A percentile compares a stretch with the other conserved stretches of the same genome.
phyloP scores from a whole-genome alignment of 2,888 invertebrate genomes.

The Leptinotarsa haldemani region DNA sequence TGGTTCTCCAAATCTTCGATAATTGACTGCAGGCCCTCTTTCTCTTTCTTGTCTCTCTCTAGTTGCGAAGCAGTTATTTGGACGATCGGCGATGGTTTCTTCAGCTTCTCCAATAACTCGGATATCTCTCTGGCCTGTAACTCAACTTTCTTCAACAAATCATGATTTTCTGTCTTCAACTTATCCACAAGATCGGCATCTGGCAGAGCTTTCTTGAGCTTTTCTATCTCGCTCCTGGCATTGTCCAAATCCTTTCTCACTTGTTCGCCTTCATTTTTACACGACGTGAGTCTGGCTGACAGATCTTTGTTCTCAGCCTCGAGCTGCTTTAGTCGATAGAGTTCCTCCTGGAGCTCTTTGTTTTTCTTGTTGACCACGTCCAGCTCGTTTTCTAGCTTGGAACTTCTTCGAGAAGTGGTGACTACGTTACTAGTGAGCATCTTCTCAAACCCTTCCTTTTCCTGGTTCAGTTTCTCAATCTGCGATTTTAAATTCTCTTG shows the following conservation, averaged over 20 bases:
- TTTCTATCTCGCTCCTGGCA: slow-evolving; percentile 37
- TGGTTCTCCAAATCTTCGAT: slow-evolving; percentile 56
- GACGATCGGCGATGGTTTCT: slow-evolving; percentile 39
- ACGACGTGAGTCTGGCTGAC: slow-evolving; percentile 28
- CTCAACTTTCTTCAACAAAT: slow-evolving; percentile 51
- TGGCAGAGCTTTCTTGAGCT: slow-evolving; percentile 41
- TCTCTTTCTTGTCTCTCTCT: slow-evolving; percentile 54
- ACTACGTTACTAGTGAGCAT: slow-evolving; percentile 48
- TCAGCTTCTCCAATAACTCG: slow-evolving; percentile 51
- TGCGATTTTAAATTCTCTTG: slow-evolving; percentile 24
- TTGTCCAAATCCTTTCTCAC: slow-evolving; percentile 36
- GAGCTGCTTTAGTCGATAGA: slow-evolving; percentile 24
- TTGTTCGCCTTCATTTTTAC: slow-evolving; percentile 41
- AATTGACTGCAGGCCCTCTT: slow-evolving; percentile 53
- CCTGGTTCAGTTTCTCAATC: slow-evolving; percentile 38
- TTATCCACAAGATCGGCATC: slow-evolving; percentile 42
- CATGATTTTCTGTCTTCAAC: slow-evolving; percentile 53
- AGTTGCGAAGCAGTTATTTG: slow-evolving; percentile 35
- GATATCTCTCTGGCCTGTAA: slow-evolving; percentile 50
- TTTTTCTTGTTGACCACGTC: slow-evolving; percentile 39
- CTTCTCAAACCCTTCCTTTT: slow-evolving; percentile 52
- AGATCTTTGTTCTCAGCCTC: slow-evolving; percentile 38
- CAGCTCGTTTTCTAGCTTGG: slow-evolving; percentile 48
- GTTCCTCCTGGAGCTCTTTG: slow-evolving; percentile 30
- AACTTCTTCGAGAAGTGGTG: slow-evolving; percentile 42